These are phyloP conservation scores for Scytalopus superciliaris DNA, from an alignment of 2,113 vertebrate genomes.

Conservation along the genomic window DNA sequence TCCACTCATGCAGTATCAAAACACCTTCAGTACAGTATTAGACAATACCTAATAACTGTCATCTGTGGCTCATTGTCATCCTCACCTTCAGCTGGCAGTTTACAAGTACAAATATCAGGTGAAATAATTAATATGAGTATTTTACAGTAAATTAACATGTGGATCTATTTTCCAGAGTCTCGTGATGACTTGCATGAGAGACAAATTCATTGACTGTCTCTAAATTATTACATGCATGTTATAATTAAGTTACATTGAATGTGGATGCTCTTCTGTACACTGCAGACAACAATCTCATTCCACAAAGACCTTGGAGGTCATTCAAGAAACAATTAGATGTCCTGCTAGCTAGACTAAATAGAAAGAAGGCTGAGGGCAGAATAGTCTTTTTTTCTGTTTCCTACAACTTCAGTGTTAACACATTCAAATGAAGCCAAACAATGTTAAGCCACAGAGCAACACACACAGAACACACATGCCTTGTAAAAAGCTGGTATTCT, in stretches of 20 bases:
- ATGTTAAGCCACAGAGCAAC: constrained; percentile 38
- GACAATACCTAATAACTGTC: neutral
- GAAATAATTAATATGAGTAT: constrained; percentile 81
- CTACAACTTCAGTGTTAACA: constrained; percentile 39
- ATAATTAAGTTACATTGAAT: constrained; percentile 82
- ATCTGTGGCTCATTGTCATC: neutral
- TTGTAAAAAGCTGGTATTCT: constrained; percentile 23
- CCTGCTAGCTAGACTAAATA: constrained; percentile 67
- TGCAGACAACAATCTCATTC: constrained; percentile 82
- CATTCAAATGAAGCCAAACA: constrained; percentile 56
- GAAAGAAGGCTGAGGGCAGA: constrained; percentile 47
- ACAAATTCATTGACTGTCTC: constrained; percentile 77
- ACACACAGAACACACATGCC: neutral
- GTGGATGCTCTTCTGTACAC: constrained; percentile 70
- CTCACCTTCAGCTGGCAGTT: constrained; percentile 66
- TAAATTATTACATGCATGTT: constrained; percentile 81
- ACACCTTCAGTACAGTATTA: neutral
- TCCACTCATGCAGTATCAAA: neutral
- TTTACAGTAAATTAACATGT: constrained; percentile 78
- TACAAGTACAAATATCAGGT: constrained; percentile 73
- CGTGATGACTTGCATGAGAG: constrained; percentile 69
- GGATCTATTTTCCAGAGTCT: constrained; percentile 76
- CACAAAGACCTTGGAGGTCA: constrained; percentile 77
- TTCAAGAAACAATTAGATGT: constrained; percentile 79
- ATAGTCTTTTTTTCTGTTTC: constrained; percentile 36